Evolutionary conservation across 2,888 invertebrate species (phyloP).

Genomic region (Drosophila seclusa): DNA sequence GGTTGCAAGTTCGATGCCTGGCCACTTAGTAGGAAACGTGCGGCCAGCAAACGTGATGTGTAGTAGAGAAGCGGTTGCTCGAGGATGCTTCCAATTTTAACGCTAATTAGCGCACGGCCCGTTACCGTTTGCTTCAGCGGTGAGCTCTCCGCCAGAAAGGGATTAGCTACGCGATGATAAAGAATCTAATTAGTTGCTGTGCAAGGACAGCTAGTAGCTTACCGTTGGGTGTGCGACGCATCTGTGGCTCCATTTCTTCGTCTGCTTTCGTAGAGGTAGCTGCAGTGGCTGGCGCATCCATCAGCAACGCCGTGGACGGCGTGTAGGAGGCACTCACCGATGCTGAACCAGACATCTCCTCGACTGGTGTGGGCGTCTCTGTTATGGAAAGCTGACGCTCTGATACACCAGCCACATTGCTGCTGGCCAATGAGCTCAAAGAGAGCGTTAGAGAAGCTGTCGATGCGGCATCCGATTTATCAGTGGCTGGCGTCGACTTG

Average conservation of each 20-base stretch:
- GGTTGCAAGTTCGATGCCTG: constrained; percentile 87
- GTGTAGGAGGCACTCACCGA: constrained; percentile 78
- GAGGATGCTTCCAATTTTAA: constrained; percentile 83
- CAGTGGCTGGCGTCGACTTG: constrained; percentile 52
- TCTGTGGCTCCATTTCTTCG: constrained; percentile 46
- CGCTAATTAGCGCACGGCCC: constrained; percentile 65
- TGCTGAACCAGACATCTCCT: constrained; percentile 60
- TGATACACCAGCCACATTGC: constrained; percentile 67
- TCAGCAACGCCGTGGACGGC: constrained; percentile 80
- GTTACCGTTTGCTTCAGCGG: constrained; percentile 66
- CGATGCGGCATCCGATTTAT: constrained; percentile 73
- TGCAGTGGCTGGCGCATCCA: constrained; percentile 59
- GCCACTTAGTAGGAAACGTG: constrained; percentile 83
- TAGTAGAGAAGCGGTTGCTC: constrained; percentile 84
- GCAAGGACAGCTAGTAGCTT: constrained; percentile 26
- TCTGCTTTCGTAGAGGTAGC: constrained; percentile 24
- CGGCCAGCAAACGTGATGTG: constrained; percentile 82
- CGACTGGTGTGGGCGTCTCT: constrained; percentile 67
- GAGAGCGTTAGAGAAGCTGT: constrained; percentile 80
- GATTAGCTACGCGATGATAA: constrained; percentile 70
- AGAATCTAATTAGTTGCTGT: constrained; percentile 58
- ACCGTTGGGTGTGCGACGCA: constrained; percentile 71
- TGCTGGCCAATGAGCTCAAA: constrained; percentile 82
- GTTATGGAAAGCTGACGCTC: constrained; percentile 63
- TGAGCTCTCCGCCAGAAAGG: constrained; percentile 73